These are phyloP conservation scores for Chloropsis cyanopogon DNA, from an alignment of 2,113 vertebrate species.

Conservation along the genomic window DNA sequence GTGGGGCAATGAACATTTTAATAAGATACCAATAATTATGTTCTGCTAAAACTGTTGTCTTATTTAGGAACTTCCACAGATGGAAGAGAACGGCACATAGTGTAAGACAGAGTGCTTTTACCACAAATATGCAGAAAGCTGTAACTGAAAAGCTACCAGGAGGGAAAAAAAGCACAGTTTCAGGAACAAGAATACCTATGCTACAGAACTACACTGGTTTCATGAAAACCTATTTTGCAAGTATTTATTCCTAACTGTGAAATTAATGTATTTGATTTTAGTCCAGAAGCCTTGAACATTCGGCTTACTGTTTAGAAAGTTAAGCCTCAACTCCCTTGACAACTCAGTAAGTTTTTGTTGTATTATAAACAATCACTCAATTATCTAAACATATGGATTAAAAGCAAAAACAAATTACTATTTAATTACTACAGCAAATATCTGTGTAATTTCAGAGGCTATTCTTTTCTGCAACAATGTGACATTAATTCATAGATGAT, in stretches of 20 bases:
- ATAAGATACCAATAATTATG: neutral
- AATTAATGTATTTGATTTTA: neutral
- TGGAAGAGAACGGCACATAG: neutral
- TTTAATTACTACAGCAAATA: conserved; percentile 54
- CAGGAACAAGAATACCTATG: neutral
- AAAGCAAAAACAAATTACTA: conserved; percentile 43
- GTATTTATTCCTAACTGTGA: neutral
- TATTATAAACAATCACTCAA: conserved; percentile 36
- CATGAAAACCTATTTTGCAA: neutral
- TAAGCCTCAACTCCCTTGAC: neutral
- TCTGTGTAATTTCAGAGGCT: conserved; percentile 33
- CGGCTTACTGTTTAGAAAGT: conserved; percentile 10
- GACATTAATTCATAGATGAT: neutral
- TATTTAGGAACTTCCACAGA: neutral
- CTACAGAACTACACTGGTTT: neutral
- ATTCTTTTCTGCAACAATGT: neutral
- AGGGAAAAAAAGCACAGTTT: neutral
- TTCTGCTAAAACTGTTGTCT: neutral
- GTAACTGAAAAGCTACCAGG: neutral
- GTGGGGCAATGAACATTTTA: neutral
- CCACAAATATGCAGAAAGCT: neutral
- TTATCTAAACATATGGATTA: conserved; percentile 50
- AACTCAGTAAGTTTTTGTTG: conserved; percentile 17
- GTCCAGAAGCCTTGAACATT: neutral
- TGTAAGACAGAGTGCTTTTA: neutral